Conservation (phyloP, 2,113 vertebrate species). For the Odobenus rosmarus region DNA sequence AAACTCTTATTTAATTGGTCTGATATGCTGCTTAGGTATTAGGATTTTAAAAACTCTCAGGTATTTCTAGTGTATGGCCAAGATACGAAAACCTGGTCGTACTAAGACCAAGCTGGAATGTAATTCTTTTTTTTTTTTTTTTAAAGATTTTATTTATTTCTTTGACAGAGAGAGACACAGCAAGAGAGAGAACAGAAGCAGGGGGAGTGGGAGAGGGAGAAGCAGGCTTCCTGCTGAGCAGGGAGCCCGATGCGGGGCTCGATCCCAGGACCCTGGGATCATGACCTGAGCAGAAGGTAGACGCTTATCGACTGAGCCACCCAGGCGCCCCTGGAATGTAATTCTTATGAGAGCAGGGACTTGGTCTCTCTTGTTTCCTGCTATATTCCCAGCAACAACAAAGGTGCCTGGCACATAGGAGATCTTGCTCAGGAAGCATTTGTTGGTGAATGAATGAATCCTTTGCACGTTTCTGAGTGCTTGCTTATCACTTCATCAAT, state of each 20-base stretch:
- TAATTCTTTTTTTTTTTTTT: not conserved
- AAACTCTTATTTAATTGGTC: conserved; percentile 43
- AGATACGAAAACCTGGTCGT: not conserved
- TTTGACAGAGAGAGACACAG: too few species aligned
- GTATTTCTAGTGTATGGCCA: not conserved
- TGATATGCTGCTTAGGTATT: not conserved
- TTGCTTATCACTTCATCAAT: not conserved
- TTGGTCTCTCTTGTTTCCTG: not conserved
- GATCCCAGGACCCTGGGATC: too few species aligned
- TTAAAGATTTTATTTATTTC: too few species aligned
- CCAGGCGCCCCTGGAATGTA: not conserved
- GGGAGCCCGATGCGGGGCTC: too few species aligned
- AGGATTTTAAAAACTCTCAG: not conserved
- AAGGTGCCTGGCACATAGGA: not conserved
- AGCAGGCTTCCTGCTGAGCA: too few species aligned
- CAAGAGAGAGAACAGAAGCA: too few species aligned
- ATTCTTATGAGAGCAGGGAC: not conserved
- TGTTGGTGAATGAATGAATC: not conserved
- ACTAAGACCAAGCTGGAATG: not conserved
- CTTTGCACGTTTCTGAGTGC: not conserved
- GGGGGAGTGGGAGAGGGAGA: too few species aligned
- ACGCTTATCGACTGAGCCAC: too few species aligned
- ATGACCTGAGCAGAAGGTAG: too few species aligned
- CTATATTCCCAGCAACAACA: not conserved
- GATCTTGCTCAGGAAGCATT: conserved; percentile 18